A percentile compares a stretch with the other conserved stretches of the same genome.
Evolutionary conservation across 2,888 invertebrate genomes (phyloP).

Genomic region (Mythimna loreyi): DNA sequence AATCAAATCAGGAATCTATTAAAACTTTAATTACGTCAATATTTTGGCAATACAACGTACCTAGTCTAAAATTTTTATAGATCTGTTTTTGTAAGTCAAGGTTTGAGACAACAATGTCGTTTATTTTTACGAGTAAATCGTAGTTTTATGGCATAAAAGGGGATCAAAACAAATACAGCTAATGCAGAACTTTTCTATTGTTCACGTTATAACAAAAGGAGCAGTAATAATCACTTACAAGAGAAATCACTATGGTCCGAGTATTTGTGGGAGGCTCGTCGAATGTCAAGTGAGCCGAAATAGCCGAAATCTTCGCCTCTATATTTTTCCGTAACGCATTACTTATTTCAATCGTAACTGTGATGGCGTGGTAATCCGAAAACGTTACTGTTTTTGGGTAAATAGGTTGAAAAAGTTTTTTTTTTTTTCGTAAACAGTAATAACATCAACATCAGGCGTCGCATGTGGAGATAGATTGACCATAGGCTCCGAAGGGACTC

Average conservation of each 20-base stretch:
- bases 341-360: slow-evolving; percentile 26
- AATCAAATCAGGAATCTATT: slow-evolving; percentile 72
- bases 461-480: too few species aligned
- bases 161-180: slow-evolving; percentile 47
- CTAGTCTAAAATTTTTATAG: slow-evolving; percentile 31
- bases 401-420: not conserved
- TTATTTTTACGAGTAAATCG: slow-evolving; percentile 37
- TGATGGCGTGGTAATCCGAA: slow-evolving; percentile 11
- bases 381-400: not conserved
- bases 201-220: slow-evolving; percentile 47
- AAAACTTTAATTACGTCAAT: slow-evolving; percentile 74
- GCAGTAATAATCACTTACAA: slow-evolving; percentile 62
- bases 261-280: slow-evolving; percentile 41
- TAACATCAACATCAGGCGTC: not conserved
- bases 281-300: slow-evolving; percentile 61
- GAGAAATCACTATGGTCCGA: slow-evolving; percentile 58
- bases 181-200: slow-evolving; percentile 23
- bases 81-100: slow-evolving; percentile 17
- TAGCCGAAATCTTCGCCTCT: slow-evolving; percentile 24
- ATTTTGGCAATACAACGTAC: slow-evolving; percentile 43
- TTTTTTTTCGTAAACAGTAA: not conserved
- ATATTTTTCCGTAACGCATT: slow-evolving; percentile 39
- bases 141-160: slow-evolving; percentile 19
- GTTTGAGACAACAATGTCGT: slow-evolving; percentile 34
- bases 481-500: too few species aligned